phyloP scores from a whole-genome alignment of 2,113 vertebrate genomes.

The Typhlomys cinereus region DNA sequence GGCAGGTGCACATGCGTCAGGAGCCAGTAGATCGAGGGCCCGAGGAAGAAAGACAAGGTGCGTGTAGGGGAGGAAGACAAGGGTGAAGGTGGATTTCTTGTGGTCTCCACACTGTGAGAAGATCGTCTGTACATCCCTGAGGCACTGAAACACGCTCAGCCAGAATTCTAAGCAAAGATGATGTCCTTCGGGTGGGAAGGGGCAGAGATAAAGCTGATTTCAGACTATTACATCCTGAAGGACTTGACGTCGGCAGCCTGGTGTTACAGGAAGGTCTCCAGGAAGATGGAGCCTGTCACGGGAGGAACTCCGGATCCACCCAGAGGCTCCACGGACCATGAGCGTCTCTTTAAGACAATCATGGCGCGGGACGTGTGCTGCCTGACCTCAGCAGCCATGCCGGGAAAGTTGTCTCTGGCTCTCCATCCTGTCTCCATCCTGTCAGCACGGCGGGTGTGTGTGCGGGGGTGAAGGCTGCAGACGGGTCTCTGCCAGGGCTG shows the following conservation, averaged over 20 bases:
- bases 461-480: not conserved
- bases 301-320: not conserved
- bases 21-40: not conserved
- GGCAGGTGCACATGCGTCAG: not conserved
- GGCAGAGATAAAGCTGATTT: not conserved
- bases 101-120: not conserved
- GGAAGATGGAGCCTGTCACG: too few relatives aligned
- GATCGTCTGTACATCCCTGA: not conserved
- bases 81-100: not conserved
- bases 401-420: too few relatives aligned
- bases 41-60: not conserved
- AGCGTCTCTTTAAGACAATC: not conserved
- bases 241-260: not conserved
- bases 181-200: not conserved
- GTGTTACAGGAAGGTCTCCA: not conserved
- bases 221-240: not conserved
- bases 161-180: not conserved
- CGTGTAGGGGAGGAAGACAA: not conserved
- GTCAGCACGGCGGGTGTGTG: fast-evolving
- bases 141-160: fast-evolving
- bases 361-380: not conserved
- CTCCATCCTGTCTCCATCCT: not conserved
- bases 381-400: not conserved
- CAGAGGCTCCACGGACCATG: not conserved
- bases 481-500: too few relatives aligned